phyloP scores from a whole-genome alignment of 2,797 vertebrate genomes.

The Eurystomus glaucurus region DNA sequence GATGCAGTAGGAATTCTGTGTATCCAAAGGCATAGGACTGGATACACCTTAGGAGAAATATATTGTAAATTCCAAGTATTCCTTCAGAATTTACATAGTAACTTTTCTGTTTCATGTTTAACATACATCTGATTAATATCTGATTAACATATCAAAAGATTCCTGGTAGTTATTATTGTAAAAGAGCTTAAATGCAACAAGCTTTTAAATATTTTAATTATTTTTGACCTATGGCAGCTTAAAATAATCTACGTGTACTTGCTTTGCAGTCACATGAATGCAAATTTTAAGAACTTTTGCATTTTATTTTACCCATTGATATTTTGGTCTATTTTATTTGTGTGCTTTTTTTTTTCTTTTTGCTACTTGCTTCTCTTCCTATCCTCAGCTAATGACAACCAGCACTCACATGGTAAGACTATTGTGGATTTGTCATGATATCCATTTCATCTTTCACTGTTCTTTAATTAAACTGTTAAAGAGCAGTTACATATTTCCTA shows the following conservation, averaged over 20 bases:
- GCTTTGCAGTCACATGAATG: slow-evolving; percentile 70
- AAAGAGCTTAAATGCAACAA: slow-evolving; percentile 1
- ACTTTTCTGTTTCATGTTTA: not conserved
- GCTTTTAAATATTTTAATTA: slow-evolving; percentile 39
- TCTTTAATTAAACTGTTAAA: slow-evolving; percentile 76
- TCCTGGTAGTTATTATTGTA: not conserved
- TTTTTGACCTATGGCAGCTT: slow-evolving; percentile 59
- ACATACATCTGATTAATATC: not conserved
- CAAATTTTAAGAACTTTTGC: slow-evolving; percentile 78
- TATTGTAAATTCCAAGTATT: not conserved
- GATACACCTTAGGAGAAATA: not conserved
- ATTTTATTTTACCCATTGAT: slow-evolving; percentile 83
- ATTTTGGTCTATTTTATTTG: slow-evolving; percentile 88
- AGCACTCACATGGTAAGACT: slow-evolving; percentile 99
- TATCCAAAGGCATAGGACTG: not conserved
- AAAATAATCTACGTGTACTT: slow-evolving; percentile 74
- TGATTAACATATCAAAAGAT: not conserved
- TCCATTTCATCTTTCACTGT: slow-evolving; percentile 80
- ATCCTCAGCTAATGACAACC: slow-evolving; percentile 98
- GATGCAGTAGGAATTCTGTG: not conserved
- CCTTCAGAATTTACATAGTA: slow-evolving; percentile 8
- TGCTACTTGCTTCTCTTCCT: slow-evolving; percentile 91
- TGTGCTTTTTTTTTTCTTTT: slow-evolving; percentile 89
- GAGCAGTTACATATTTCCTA: slow-evolving; percentile 72
- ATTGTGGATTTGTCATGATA: slow-evolving; percentile 85